Conservation (phyloP, 2,797 vertebrate genomes). For the Tragelaphus oryx region DNA sequence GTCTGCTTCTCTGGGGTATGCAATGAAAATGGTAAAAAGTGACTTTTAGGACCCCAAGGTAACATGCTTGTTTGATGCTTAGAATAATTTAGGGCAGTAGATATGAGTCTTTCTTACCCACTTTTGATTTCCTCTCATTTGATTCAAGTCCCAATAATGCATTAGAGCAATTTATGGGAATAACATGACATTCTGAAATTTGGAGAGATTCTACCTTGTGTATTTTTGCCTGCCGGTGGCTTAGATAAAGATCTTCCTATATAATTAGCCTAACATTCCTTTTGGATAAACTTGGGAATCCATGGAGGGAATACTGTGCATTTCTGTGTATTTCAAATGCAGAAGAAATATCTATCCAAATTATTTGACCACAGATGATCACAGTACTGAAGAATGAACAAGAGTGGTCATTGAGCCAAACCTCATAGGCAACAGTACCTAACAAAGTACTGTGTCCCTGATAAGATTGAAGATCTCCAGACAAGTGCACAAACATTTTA, state of each 20-base stretch:
- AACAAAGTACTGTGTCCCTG: not conserved
- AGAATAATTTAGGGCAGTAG: not conserved
- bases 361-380: not conserved
- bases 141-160: not conserved
- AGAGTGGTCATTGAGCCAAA: not conserved
- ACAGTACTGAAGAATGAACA: not conserved
- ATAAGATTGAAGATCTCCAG: not conserved
- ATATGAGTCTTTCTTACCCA: not conserved
- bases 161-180: not conserved
- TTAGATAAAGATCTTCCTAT: not conserved
- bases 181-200: not conserved
- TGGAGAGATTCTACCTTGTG: not conserved
- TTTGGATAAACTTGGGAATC: not conserved
- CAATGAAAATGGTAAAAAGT: not conserved
- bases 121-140: not conserved
- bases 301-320: not conserved
- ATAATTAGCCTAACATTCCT: not conserved
- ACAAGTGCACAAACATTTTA: not conserved
- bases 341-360: not conserved
- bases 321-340: not conserved
- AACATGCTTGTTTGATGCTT: not conserved
- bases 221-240: not conserved
- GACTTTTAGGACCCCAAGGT: conserved; percentile 31
- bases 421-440: not conserved
- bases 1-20: not conserved